Base-by-base conservation (phyloP, 1,140 invertebrate genomes). In the Apis mellifera region DNA sequence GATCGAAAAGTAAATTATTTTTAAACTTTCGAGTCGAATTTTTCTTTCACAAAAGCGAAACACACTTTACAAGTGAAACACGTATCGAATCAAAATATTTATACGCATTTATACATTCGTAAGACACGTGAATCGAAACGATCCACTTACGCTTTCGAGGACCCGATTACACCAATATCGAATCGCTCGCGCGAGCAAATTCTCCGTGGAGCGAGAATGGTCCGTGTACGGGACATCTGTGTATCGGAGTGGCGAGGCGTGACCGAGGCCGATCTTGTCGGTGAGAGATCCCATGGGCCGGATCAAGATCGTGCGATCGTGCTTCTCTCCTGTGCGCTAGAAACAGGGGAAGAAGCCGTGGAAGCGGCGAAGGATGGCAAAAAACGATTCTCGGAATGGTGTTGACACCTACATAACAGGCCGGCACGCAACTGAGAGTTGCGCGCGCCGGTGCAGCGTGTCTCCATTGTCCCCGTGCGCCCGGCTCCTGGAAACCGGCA, bases 341-440 rank as follows among this genome's bases (percentile, higher is more conserved):
- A 15, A 59, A 13, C 15, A 21, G 26, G 32, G 48, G 55, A 73
- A 23, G 71, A 42, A 59, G 32, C 23, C 0, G 23, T 1, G 12
- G 60, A n/a, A 65, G 13, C 42, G 62, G 26, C n/a, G 68, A 52
- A 78, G 75, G 64, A 55, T 32, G 57, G 77, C 26, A 64, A 86
- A 88, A 85, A 83, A 78, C 71, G 82, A 83, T 85, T 60, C 74
- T 68, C 81, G 86, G 87, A 89, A 89, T 86, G 83, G 84, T 83
- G 88, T 84, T 85, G 87, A 90, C 89, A 88, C 90, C 87, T 86
- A 90, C 90, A 82, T 86, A 86, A 84, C 81, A 65, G 78, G 73
- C 72, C 65, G 75, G 80, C 82, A 79, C 84, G 82, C 75, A 86
- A 86, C 82, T 42, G 84, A 85, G 82, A 32, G 32, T n/a, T n/a